Conservation (phyloP, 2,797 vertebrate species). For the Dromococcyx pavoninus region DNA sequence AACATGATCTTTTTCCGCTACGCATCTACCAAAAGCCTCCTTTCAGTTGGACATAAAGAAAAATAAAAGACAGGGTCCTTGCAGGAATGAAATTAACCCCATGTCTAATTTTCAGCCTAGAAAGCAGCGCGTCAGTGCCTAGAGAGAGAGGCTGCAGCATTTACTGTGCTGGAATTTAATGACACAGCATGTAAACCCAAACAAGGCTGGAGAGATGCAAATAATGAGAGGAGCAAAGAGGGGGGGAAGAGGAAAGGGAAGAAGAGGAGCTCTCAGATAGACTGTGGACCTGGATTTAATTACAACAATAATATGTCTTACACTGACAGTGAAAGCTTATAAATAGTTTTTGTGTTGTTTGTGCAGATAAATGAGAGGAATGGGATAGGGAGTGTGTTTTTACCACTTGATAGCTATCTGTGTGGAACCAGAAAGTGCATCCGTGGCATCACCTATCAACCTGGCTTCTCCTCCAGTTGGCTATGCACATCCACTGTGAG, state of each 20-base stretch:
- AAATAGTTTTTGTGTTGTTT: slow-evolving; percentile 12
- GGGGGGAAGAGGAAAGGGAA: background rate
- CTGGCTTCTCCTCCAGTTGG: rapidly evolving
- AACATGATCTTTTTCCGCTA: background rate
- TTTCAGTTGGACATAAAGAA: background rate
- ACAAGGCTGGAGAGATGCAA: slow-evolving; percentile 10
- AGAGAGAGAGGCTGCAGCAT: background rate
- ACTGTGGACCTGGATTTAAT: slow-evolving; percentile 24
- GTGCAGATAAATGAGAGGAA: background rate
- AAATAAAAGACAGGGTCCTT: slow-evolving; percentile 28
- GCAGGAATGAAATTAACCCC: background rate
- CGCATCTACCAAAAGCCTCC: background rate
- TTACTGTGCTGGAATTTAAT: slow-evolving; percentile 46
- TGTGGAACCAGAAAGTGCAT: background rate
- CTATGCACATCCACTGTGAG: background rate
- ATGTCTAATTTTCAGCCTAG: background rate
- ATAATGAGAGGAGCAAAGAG: background rate
- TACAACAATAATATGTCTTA: slow-evolving; percentile 24
- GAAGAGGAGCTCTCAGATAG: background rate
- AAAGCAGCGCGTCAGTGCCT: background rate
- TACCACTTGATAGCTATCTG: background rate
- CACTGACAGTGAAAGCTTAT: background rate
- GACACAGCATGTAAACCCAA: slow-evolving; percentile 23
- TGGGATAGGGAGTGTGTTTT: background rate
- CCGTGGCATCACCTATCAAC: background rate